phyloP scores from a whole-genome alignment of 2,888 invertebrate species.

The Himalopsyche anomala region DNA sequence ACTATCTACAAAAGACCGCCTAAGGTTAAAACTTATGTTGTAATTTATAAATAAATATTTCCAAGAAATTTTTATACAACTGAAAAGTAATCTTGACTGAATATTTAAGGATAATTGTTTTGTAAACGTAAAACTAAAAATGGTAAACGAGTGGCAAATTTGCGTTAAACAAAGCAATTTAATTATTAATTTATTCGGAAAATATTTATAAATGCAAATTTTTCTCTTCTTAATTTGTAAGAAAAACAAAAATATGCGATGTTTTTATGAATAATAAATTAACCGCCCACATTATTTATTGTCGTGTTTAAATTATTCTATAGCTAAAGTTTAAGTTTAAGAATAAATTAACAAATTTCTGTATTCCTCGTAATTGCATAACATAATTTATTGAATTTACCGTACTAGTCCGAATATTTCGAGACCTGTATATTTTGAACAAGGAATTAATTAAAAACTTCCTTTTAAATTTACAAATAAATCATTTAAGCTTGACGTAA shows the following conservation, averaged over 20 bases:
- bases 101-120: no score
- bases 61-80: no score
- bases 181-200: background rate
- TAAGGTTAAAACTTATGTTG: no score
- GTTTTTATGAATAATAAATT: slow-evolving; percentile 23
- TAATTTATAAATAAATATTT: no score
- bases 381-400: no score
- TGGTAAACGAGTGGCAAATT: background rate
- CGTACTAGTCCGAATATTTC: no score
- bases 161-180: slow-evolving; percentile 8
- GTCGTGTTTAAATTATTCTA: background rate
- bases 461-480: no score
- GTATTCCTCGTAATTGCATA: background rate
- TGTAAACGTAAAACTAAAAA: background rate
- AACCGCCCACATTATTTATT: background rate
- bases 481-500: no score
- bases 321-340: background rate
- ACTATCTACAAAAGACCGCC: no score
- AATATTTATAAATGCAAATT: slow-evolving; percentile 16
- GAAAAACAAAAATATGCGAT: background rate
- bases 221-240: background rate
- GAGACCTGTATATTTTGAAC: no score
- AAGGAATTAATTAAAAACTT: no score
- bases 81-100: no score
- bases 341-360: background rate